Base-by-base conservation (phyloP, 2,888 invertebrate species). In the Cephus rjabovi region DNA sequence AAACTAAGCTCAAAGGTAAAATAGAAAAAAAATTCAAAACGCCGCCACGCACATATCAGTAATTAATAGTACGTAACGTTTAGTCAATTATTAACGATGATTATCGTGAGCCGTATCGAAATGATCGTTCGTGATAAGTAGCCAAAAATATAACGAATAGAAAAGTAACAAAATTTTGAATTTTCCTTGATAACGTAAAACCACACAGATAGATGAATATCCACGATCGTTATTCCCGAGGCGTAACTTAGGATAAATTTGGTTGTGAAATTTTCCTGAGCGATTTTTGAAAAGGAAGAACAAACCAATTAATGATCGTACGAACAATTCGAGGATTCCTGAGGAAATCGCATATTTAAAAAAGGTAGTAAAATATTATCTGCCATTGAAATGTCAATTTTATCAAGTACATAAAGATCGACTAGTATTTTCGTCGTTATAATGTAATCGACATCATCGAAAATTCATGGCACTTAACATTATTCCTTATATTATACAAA, bases 21-120 rank as follows among this genome's bases (percentile, higher is more conserved):
- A 15, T 40, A 40, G 15, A 40, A 4, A 40, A 40, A 40, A 40
- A 40, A 15, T 40, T 40, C 4, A 40, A 40, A 40, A 40, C 76
- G 71, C 79, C 76, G 74, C 79, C 81, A 79, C 83, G 82, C 83
- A 86, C 85, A 86, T 86, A 86, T 85, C 86, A 86, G 73, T 86
- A 84, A 84, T 77, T 76, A 81, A 81, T 83, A 85, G 77, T 74
- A 73, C 70, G 56, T 76, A 73, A 75, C 70, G 74, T 23, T 12
- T 34, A n/a, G 31, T 34, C n/a, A n/a, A 33, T 34, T 34, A 34
- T n/a, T 23, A 74, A 23, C 34, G 12, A 12, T 23, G 34, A 74
- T 33, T 34, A 34, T 74, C 12, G 23, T 6, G 11, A 34, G n/a
- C 11, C 34, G 23, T 83, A 79, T 85, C 40, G 15, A 40, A 40